Conservation (phyloP, 2,797 vertebrate genomes). For the Helicolenus hilgendorfi region DNA sequence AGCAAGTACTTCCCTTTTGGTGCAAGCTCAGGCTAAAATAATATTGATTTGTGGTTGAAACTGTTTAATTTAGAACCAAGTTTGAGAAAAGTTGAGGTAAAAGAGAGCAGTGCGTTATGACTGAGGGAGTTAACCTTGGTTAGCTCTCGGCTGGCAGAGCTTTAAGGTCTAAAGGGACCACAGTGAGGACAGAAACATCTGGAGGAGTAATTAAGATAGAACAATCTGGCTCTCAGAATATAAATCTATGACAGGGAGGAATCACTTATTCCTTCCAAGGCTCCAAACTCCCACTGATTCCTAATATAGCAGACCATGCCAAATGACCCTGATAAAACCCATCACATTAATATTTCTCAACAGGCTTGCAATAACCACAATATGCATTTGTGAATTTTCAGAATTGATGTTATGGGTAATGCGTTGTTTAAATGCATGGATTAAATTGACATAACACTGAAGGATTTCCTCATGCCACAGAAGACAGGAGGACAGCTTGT, state of each 20-base stretch:
- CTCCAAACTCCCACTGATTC: constrained; percentile 40
- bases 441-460: neutral
- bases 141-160: constrained; percentile 26
- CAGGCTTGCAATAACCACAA: neutral
- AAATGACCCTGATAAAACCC: constrained; percentile 47
- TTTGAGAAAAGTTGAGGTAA: constrained; percentile 22
- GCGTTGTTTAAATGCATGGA: neutral
- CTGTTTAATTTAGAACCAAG: neutral
- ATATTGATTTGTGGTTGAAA: neutral
- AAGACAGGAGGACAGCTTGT: neutral
- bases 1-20: neutral
- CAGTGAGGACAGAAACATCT: constrained; percentile 57
- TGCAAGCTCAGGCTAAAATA: neutral
- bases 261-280: constrained; percentile 35
- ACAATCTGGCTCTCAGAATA: constrained; percentile 45
- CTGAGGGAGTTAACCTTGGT: constrained; percentile 25
- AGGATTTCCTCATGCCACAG: neutral
- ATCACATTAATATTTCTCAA: constrained; percentile 17
- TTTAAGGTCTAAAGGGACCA: constrained; percentile 26
- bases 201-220: constrained; percentile 58
- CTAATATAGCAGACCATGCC: constrained; percentile 22
- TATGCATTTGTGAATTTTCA: constrained; percentile 11
- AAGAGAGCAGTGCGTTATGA: neutral
- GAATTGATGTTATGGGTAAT: neutral
- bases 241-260: constrained; percentile 47